Conservation (phyloP, 1,140 invertebrate species). For the Lepidurus arcticus region DNA sequence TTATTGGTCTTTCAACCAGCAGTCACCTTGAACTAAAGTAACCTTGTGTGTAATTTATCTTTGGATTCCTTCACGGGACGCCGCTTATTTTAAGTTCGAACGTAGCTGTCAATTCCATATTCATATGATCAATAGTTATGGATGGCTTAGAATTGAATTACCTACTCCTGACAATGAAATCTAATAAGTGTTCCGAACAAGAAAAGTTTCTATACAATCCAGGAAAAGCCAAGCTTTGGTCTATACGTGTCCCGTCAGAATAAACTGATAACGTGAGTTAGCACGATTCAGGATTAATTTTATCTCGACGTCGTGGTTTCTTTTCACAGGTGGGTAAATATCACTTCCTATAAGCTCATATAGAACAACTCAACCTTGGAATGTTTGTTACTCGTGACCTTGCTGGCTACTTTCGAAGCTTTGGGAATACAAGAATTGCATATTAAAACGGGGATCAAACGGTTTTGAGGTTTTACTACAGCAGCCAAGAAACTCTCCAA, state of each 20-base stretch:
- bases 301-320: neutral
- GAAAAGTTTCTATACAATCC: no score
- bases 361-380: neutral
- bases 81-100: no score
- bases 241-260: neutral
- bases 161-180: no score
- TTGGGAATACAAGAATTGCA: neutral
- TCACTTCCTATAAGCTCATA: neutral
- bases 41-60: neutral
- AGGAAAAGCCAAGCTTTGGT: neutral
- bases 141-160: no score
- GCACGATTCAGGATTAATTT: neutral
- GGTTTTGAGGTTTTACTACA: no score
- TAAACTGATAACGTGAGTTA: neutral
- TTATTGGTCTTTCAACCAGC: neutral
- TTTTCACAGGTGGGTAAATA: neutral
- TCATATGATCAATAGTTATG: no score
- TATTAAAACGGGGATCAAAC: no score
- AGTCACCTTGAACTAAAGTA: neutral
- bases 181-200: no score
- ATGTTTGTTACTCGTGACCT: neutral
- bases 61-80: no score
- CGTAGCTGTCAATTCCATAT: no score
- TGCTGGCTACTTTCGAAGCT: neutral
- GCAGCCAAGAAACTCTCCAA: no score